Base-by-base conservation (phyloP, 2,797 vertebrate genomes). In the Leptodactylus fallax region DNA sequence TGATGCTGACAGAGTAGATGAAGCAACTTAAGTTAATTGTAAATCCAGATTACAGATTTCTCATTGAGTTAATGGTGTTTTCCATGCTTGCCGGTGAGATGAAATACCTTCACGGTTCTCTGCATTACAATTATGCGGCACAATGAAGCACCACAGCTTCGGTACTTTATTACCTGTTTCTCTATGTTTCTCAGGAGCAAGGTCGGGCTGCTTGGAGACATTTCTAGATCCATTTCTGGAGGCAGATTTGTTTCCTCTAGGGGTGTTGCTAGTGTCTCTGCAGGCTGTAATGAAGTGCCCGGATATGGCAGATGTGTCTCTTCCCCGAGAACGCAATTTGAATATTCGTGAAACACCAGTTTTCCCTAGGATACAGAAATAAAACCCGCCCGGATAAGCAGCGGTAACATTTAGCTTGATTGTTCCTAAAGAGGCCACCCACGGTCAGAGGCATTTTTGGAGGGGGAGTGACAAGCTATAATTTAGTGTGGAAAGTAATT, bases 131-230 rank as follows among this genome's bases (percentile, higher is more conserved):
- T 90, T 87, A 88, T 63, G 86, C 90, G 67, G 90, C 51, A 87
- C 90, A 79, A 12, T 67, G 87, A 0, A 45, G 63, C 90, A 11
- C 21, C 81, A 14, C 78, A 69, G 27, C 45, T 4, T 72, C 27
- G 72, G 63, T 14, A 0, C 8, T 55, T 55, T 90, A 92, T 92
- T 95, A 98, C 98, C 97, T 99, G 98, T 96, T 96, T 97, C 91
- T 99, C 96, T 92, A 99, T 98, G 95, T 97, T 98, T 91, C 95
- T 94, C 91, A 99, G 95, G 87, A 99, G 97, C 77, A 95, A 94
- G 12, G 95, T 96, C 69, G 97, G 98, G 90, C 97, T 99, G 95
- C 96, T 97, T 89, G 96, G 96, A 91, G 97, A 97, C 86, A 93
- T 94, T 93, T 98, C 95, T 92, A 95, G 95, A 92, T 95, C 97